A percentile compares a stretch with the other conserved stretches of the same genome.
Conservation (phyloP, 2,113 vertebrate species). For the Narcine bancroftii region DNA sequence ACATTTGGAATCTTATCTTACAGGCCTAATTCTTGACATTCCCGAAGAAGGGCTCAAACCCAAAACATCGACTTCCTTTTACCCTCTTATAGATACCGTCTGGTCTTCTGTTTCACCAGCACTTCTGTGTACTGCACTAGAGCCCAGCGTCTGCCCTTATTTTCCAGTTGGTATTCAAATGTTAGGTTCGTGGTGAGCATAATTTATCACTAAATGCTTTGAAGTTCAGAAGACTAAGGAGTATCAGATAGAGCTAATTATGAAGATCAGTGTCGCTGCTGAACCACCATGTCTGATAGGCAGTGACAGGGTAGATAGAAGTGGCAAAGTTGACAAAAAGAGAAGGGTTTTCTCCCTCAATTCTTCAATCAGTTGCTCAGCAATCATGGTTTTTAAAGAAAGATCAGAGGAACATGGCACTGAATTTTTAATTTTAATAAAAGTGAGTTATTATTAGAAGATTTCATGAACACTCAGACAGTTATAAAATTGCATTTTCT, state of each 20-base stretch:
- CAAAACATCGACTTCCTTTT: no score
- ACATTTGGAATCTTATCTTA: no score
- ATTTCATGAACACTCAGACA: no score
- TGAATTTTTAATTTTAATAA: background rate
- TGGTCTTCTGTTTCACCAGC: no score
- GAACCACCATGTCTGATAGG: background rate
- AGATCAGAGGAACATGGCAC: no score
- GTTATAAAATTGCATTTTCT: no score
- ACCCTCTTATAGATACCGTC: no score
- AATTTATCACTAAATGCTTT: background rate
- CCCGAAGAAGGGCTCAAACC: no score
- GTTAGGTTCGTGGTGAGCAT: background rate
- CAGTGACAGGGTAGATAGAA: background rate
- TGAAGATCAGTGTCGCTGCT: background rate
- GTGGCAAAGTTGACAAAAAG: background rate
- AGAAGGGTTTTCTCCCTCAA: no score
- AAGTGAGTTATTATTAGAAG: background rate
- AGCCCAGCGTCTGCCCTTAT: no score
- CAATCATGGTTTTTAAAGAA: background rate
- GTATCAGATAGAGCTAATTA: background rate
- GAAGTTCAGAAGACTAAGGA: background rate
- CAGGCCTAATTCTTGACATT: no score
- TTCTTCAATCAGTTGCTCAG: background rate
- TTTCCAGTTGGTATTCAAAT: background rate
- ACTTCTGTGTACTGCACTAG: no score